phyloP scores from a whole-genome alignment of 2,888 invertebrate species.

The Eledone cirrhosa region DNA sequence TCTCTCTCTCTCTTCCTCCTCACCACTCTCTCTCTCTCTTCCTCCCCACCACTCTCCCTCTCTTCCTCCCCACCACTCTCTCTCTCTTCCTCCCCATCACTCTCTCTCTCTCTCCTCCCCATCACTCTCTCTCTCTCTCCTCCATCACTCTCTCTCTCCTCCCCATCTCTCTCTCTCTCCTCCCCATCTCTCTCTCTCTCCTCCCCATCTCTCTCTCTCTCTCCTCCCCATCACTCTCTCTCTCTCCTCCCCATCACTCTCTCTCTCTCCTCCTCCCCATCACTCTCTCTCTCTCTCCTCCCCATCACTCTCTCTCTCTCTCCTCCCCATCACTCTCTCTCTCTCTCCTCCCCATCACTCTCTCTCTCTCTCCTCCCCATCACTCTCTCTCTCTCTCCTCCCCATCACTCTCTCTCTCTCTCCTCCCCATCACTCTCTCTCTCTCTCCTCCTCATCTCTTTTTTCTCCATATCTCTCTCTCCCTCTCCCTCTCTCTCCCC shows the following conservation, averaged over 20 bases:
- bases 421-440: too few species aligned
- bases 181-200: neutral
- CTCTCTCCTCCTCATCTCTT: neutral
- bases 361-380: slow-evolving; percentile 17
- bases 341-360: neutral
- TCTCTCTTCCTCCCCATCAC: neutral
- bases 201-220: neutral
- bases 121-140: neutral
- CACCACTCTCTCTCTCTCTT: neutral
- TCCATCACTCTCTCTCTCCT: slow-evolving; percentile 49
- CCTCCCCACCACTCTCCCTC: neutral
- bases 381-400: neutral
- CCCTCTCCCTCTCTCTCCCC: neutral
- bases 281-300: neutral
- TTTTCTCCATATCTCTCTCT: neutral
- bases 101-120: neutral
- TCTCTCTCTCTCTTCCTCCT: neutral
- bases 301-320: neutral
- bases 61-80: neutral
- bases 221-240: neutral
- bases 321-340: neutral
- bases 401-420: neutral
- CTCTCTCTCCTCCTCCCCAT: neutral
- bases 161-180: neutral
- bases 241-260: neutral